Evolutionary conservation across 2,797 vertebrate species (phyloP).

Genomic region (Poeciliopsis infans): DNA sequence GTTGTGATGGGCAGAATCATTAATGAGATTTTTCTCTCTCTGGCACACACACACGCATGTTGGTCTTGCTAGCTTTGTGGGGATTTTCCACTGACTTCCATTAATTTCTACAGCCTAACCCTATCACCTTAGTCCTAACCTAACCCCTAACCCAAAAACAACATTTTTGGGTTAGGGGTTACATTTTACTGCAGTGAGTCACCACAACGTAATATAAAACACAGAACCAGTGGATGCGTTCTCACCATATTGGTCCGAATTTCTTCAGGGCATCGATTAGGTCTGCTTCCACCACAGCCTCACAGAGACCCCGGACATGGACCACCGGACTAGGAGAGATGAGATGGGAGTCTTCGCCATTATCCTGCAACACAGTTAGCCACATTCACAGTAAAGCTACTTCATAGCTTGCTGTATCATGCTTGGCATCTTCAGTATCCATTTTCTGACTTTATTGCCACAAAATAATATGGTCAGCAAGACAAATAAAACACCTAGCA

Average conservation of each 20-base stretch:
- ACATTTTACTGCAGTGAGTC: no score
- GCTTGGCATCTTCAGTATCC: neutral
- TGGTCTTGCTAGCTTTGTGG: no score
- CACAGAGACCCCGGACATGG: constrained; percentile 93
- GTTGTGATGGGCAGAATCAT: neutral
- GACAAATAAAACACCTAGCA: neutral
- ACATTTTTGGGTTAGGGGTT: neutral
- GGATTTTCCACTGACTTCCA: no score
- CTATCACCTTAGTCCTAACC: neutral
- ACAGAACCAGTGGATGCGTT: neutral
- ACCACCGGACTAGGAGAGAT: constrained; percentile 96
- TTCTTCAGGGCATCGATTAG: constrained; percentile 94
- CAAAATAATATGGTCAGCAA: neutral
- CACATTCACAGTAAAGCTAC: neutral
- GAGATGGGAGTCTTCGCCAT: constrained; percentile 82
- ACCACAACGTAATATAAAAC: no score
- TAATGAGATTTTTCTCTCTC: neutral
- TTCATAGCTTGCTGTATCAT: neutral
- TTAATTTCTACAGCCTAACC: neutral
- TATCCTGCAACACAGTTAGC: constrained; percentile 68
- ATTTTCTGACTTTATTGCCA: neutral
- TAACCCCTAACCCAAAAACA: neutral
- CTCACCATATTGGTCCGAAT: constrained; percentile 96
- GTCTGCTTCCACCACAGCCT: constrained; percentile 96
- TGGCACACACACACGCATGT: no score